phyloP scores from a whole-genome alignment of 2,797 vertebrate species.

The Sardinella longiceps region DNA sequence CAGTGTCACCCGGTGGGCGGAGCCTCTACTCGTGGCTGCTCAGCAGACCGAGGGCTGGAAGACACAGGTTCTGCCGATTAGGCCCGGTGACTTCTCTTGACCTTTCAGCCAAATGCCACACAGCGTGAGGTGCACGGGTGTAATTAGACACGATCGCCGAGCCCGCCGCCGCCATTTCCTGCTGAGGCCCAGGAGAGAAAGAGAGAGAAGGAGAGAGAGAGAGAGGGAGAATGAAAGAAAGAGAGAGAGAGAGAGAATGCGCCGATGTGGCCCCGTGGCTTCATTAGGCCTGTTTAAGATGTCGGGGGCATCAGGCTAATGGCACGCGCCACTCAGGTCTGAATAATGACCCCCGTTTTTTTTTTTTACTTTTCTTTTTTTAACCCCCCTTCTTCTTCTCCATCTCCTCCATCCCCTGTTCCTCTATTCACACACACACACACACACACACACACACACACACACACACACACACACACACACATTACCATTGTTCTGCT shows the following conservation, averaged over 20 bases:
- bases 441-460: no score
- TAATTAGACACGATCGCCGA: constrained; percentile 70
- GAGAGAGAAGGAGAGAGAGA: no score
- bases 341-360: constrained; percentile 64
- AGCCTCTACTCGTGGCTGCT: background rate
- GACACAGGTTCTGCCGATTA: constrained; percentile 68
- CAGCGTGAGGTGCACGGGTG: constrained; percentile 66
- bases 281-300: constrained; percentile 74
- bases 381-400: constrained; percentile 5
- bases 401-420: constrained; percentile 49
- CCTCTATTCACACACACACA: no score
- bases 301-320: constrained; percentile 68
- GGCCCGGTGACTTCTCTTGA: constrained; percentile 74
- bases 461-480: no score
- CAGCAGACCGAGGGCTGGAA: constrained; percentile 46
- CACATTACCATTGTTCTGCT: no score
- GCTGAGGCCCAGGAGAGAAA: constrained; percentile 36
- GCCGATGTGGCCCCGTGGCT: constrained; percentile 49
- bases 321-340: constrained; percentile 58
- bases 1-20: background rate
- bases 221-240: no score
- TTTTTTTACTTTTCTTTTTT: background rate
- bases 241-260: no score
- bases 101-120: constrained; percentile 76
- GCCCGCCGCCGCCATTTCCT: constrained; percentile 50